Base-by-base conservation (phyloP, 2,113 vertebrate genomes). In the Blennius ocellaris region DNA sequence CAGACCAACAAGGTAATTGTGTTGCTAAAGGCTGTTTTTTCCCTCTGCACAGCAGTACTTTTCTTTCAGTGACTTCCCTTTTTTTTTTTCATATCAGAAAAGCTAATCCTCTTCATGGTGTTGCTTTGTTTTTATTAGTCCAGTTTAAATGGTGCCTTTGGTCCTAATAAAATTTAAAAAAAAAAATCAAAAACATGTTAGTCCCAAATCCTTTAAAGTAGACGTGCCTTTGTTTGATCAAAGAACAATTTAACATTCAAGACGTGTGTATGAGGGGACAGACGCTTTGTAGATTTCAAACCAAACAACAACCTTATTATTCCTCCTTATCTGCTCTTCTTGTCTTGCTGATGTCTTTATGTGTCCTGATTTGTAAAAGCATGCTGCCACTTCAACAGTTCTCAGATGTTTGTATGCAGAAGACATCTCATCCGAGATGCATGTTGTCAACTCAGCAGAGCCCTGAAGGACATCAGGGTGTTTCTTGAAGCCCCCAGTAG, bases 381-480 rank as follows among this genome's bases (percentile, higher is more conserved):
- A 4, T 72, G 53, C 48, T 60, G 30, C 60, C 16, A 48, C 45
- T 63, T 40, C 6, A 30, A 43, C n/a, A 52, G 40, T 60, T 45
- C 49, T 39, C 1, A 49, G 15, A 11, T 16, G 55, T 67, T 73
- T 50, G 54, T 50, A 45, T 45, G 38, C 45, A 49, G 39, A 63
- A 41, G 41, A 68, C 52, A 48, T 73, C 17, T 67, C 5, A 67
- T 43, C 44, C 21, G 54, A 75, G 62, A 14, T 63, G 41, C 52
- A 44, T 78, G 76, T 70, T 82, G 84, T 85, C 84, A 68, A 81
- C 78, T 89, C 86, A 88, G 89, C 86, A 87, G 63, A 71, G 67
- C 15, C n/a, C 4, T 14, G 7, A 37, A 54, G 52, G 64, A 45
- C 11, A 12, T 43, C 5, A 1, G 47, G 1, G 47, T 50, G 21